phyloP scores from a whole-genome alignment of 2,888 invertebrate genomes.

The Pseudeuparius sepicola region DNA sequence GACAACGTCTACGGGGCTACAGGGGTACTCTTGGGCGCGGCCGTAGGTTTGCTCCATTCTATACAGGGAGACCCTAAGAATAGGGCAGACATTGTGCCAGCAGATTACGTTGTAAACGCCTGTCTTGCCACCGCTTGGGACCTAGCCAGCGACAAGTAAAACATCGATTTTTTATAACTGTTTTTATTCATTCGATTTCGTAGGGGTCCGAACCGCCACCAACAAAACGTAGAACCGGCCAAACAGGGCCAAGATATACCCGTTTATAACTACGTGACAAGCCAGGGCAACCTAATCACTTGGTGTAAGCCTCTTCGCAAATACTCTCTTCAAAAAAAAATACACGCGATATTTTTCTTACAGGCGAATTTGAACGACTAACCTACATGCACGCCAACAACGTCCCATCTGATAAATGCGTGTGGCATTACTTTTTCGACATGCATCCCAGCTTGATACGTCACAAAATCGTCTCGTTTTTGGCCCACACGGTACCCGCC shows the following conservation, averaged over 20 bases:
- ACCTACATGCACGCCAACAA: conserved; percentile 45
- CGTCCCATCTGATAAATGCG: conserved; percentile 46
- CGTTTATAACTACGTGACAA: conserved; percentile 81
- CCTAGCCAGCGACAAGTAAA: conserved; percentile 27
- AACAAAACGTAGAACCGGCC: conserved; percentile 24
- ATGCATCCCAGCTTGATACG: conserved; percentile 49
- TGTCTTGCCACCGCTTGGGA: conserved; percentile 29
- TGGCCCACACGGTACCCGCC: conserved; percentile 54
- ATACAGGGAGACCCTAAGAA: conserved; percentile 44
- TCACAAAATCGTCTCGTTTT: conserved; percentile 46
- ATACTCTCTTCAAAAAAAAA: too few species aligned
- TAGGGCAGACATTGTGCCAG: conserved; percentile 58
- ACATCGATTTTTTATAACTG: too few species aligned
- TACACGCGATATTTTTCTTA: too few species aligned
- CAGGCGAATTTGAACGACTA: conserved; percentile 46
- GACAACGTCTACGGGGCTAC: conserved; percentile 59
- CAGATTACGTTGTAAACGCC: conserved; percentile 34
- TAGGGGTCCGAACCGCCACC: conserved; percentile 27
- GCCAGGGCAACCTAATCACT: conserved; percentile 68
- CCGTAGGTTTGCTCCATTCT: conserved; percentile 51
- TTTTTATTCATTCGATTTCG: conserved; percentile 15
- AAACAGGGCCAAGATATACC: conserved; percentile 40
- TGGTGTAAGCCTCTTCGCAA: conserved; percentile 62
- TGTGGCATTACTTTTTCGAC: conserved; percentile 56
- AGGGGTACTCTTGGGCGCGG: conserved; percentile 40